A percentile compares a stretch with the other conserved stretches of the same genome.
These are phyloP conservation scores for Nannoperca australis DNA, from an alignment of 2,797 vertebrate species.

Conservation along the genomic window DNA sequence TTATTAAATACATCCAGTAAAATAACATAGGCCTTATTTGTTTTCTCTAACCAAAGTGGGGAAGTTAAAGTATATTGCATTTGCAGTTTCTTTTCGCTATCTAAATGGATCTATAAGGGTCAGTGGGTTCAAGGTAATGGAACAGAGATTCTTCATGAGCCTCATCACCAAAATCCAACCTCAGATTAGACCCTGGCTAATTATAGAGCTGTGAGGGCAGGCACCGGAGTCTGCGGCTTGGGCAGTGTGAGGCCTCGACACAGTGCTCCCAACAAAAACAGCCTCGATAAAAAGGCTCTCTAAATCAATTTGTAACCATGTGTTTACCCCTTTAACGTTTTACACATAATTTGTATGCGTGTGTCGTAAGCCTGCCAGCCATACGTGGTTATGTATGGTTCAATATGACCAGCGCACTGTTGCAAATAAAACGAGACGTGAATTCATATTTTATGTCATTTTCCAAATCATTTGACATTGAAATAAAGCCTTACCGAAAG, in stretches of 20 bases:
- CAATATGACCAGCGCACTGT: constrained; percentile 74
- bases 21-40: constrained; percentile 19
- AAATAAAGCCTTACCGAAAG: constrained; percentile 64
- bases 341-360: constrained; percentile 39
- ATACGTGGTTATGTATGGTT: constrained; percentile 62
- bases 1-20: constrained; percentile 25
- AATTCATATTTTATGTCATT: constrained; percentile 67
- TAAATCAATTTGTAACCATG: constrained; percentile 37
- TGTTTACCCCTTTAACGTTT: constrained; percentile 43
- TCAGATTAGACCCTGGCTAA: constrained; percentile 67
- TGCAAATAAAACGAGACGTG: constrained; percentile 61
- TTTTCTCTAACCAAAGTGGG: constrained; percentile 59
- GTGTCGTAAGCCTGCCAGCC: constrained; percentile 53
- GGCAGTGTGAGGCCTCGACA: background rate
- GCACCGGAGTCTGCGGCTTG: constrained; percentile 32
- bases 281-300: constrained; percentile 19
- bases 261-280: constrained; percentile 24
- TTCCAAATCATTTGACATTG: constrained; percentile 71
- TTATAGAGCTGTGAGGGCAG: constrained; percentile 56
- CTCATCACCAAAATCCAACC: constrained; percentile 53
- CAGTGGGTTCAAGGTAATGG: constrained; percentile 56
- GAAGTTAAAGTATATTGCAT: constrained; percentile 16
- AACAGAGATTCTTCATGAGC: constrained; percentile 47
- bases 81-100: constrained; percentile 25
- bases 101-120: constrained; percentile 22